Evolutionary conservation across 1,140 invertebrate genomes (phyloP).

Genomic region (Hestina assimilis): DNA sequence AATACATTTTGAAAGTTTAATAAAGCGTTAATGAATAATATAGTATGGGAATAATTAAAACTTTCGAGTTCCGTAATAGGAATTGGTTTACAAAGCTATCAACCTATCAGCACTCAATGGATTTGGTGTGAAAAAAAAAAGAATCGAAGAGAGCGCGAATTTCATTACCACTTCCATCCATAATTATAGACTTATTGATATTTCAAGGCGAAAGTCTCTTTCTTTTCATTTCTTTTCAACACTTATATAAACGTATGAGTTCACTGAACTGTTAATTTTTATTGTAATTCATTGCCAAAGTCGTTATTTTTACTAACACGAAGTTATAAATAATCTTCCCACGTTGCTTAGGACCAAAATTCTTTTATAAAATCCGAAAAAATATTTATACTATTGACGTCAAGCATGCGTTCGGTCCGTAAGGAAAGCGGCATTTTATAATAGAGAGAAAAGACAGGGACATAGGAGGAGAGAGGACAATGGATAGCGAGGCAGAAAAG

Average conservation of each 20-base stretch:
- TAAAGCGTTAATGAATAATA: no score
- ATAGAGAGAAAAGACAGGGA: no score
- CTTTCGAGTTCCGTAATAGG: slow-evolving; percentile 49
- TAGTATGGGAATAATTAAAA: slow-evolving; percentile 60
- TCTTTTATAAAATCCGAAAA: no score
- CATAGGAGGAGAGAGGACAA: no score
- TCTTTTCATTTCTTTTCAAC: slow-evolving; percentile 10
- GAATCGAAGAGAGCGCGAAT: slow-evolving; percentile 18
- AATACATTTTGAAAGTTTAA: slow-evolving; percentile 7
- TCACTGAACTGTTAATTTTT: slow-evolving; percentile 10
- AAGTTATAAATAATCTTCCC: no score
- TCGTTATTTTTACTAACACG: no score
- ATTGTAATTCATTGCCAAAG: not conserved
- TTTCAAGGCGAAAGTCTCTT: slow-evolving; percentile 8
- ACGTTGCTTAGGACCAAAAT: no score
- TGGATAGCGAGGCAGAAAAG: no score
- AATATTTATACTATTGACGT: no score
- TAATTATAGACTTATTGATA: slow-evolving; percentile 10
- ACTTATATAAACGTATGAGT: not conserved
- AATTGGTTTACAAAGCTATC: slow-evolving; percentile 33
- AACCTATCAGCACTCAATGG: slow-evolving; percentile 22
- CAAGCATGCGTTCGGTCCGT: no score
- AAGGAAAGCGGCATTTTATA: no score
- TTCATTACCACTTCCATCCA: slow-evolving; percentile 6
- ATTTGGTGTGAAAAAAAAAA: slow-evolving; percentile 8